These are phyloP conservation scores for Burhinus oedicnemus DNA, from an alignment of 2,113 vertebrate genomes.

Conservation along the genomic window DNA sequence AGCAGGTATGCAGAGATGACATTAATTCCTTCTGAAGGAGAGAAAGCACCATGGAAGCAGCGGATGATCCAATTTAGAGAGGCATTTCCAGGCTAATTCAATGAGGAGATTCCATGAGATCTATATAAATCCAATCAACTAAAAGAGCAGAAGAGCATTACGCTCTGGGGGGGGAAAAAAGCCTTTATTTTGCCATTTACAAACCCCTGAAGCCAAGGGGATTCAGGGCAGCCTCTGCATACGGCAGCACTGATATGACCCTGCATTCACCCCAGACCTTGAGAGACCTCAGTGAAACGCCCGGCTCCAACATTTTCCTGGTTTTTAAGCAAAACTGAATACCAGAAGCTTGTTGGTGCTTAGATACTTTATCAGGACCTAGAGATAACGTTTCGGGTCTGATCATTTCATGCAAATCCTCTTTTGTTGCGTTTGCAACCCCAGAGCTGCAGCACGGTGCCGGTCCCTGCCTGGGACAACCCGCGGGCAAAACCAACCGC, in stretches of 20 bases:
- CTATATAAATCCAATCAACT: conserved; percentile 61
- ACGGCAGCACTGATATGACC: background rate
- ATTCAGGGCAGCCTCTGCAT: background rate
- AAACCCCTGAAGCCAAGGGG: background rate
- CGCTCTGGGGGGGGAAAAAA: background rate
- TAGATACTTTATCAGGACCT: background rate
- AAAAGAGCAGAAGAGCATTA: background rate
- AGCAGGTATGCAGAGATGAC: conserved; percentile 6
- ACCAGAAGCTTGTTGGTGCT: background rate
- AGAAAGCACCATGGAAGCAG: conserved; percentile 25
- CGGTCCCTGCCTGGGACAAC: background rate
- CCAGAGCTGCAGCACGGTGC: background rate
- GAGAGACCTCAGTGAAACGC: background rate
- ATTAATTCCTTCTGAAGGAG: conserved; percentile 53
- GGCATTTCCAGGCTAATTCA: conserved; percentile 54
- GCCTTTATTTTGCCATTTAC: background rate
- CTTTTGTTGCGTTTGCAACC: background rate
- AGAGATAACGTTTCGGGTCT: background rate
- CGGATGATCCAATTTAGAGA: conserved; percentile 57
- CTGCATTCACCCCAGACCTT: background rate
- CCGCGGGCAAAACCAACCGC: background rate
- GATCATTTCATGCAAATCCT: background rate
- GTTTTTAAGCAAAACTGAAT: background rate
- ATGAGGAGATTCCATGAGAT: conserved; percentile 44
- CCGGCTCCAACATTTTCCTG: background rate